Base-by-base conservation (phyloP, 2,888 invertebrate genomes). In the Lycaena phlaeas region DNA sequence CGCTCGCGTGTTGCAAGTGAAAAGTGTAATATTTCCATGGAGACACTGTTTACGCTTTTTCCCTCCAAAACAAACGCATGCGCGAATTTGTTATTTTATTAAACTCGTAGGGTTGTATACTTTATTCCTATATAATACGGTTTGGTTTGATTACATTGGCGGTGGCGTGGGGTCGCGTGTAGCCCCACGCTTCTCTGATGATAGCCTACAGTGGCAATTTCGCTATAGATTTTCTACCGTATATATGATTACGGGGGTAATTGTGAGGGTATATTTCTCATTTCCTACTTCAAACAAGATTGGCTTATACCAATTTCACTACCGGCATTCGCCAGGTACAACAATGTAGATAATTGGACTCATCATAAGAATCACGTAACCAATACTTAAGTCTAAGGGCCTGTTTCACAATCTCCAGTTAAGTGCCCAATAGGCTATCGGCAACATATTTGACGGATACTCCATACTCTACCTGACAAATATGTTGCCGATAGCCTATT, bases 31-130 rank as follows among this genome's bases (percentile, higher is more conserved):
- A 71, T 79, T 49, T 64, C 63, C 55, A 78, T 81, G 65, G 59
- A 65, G 67, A 78, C 76, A 69, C 67, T 72, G 76, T 68, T 48
- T 68, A 63, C 53, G 46, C 61, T 59, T 68, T 76, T 79, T 82
- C 78, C 79, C 79, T 79, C 79, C 81, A 79, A 81, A 78, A 78
- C 51, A 49, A 53, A 67, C 78, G 78, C 81, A 78, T 79, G 79
- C 81, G 81, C 75, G 57, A 48, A 49, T 48, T 34, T 34, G 18
- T 11, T 46, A 51, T 43, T 43, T 44, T 42, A 42, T 48, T 29
- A 42, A 22, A 26, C 37, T 22, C 27, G 18, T 9, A 26, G 25
- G 46, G 56, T 44, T 40, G 3, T 43, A 15, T 4, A 28, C 41
- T 38, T 40, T 45, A 38, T 29, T 5, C 6, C 1, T 7, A 15